phyloP scores from a whole-genome alignment of 1,140 invertebrate species.

The Psix sp. region DNA sequence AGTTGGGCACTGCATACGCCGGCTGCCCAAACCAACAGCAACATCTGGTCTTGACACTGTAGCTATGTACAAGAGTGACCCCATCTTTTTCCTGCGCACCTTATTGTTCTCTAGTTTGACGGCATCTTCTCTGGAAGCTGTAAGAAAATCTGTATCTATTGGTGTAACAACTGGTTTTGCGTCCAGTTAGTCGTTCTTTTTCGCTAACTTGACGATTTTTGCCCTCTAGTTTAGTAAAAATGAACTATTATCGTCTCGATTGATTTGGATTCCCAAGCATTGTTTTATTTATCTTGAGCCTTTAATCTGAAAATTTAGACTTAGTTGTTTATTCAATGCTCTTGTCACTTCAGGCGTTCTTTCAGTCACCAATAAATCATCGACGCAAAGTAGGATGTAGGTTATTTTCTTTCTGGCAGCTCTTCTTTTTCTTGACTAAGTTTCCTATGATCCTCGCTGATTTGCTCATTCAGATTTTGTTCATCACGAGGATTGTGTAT shows the following conservation, averaged over 20 bases:
- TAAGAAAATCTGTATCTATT: slow-evolving; percentile 21
- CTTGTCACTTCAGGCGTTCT: background rate
- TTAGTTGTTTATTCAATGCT: slow-evolving; percentile 3
- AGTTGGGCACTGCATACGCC: slow-evolving; percentile 15
- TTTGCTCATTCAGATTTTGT: slow-evolving; percentile 42
- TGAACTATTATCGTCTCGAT: slow-evolving; percentile 3
- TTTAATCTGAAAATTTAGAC: slow-evolving; percentile 20
- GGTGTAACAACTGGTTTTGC: slow-evolving; percentile 20
- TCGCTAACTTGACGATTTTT: slow-evolving; percentile 15
- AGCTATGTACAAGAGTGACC: slow-evolving; percentile 25
- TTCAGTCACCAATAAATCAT: slow-evolving; percentile 22
- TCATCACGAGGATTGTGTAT: slow-evolving; percentile 57
- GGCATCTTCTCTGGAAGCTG: background rate
- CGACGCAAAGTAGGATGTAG: slow-evolving; percentile 34
- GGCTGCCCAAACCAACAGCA: slow-evolving; percentile 23
- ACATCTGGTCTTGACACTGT: slow-evolving; percentile 26
- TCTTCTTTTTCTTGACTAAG: slow-evolving; percentile 2
- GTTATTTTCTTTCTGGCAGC: background rate
- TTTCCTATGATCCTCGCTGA: slow-evolving; percentile 26
- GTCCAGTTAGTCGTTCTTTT: slow-evolving; percentile 12
- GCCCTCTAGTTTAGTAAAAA: slow-evolving; percentile 15
- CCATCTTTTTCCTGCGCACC: slow-evolving; percentile 25
- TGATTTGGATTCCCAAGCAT: slow-evolving; percentile 18
- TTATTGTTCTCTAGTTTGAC: slow-evolving; percentile 9
- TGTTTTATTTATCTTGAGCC: slow-evolving; percentile 9